Evolutionary conservation across 2,888 invertebrate species (phyloP).

Genomic region (Julus scandinavius): DNA sequence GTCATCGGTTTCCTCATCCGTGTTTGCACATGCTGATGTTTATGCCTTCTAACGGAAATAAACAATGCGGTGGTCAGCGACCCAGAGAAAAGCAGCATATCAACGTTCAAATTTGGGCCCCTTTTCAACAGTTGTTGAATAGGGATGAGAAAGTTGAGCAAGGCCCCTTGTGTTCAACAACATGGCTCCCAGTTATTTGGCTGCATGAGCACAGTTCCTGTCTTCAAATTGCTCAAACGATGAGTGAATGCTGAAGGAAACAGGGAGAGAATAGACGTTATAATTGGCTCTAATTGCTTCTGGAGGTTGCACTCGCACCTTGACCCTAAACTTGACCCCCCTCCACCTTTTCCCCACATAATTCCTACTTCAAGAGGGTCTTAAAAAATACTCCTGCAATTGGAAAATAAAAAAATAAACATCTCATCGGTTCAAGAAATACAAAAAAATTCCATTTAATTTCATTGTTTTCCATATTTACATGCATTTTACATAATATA

Average conservation of each 20-base stretch:
- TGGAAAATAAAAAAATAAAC: background rate
- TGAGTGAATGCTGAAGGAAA: slow-evolving; percentile 34
- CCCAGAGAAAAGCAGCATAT: background rate
- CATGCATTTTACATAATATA: too few species aligned
- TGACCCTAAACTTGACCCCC: background rate
- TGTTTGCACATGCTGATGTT: slow-evolving; percentile 3
- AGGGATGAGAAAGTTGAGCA: background rate
- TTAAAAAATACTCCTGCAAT: background rate
- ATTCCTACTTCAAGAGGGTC: background rate
- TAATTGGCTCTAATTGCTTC: slow-evolving; percentile 38
- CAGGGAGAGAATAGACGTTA: slow-evolving; percentile 20
- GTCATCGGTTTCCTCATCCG: slow-evolving; percentile 29
- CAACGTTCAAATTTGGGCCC: background rate
- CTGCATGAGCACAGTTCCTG: slow-evolving; percentile 32
- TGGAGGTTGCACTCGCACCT: slow-evolving; percentile 24
- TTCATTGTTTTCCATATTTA: too few species aligned
- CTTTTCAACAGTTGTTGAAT: slow-evolving; percentile 41
- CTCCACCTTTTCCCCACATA: background rate
- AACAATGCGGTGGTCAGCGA: slow-evolving; percentile 27
- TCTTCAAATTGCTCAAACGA: slow-evolving; percentile 1
- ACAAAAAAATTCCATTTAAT: too few species aligned
- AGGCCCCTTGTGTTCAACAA: background rate
- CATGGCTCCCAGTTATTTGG: slow-evolving; percentile 2
- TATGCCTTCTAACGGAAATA: background rate
- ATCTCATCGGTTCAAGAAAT: too few species aligned